A percentile compares a stretch with the other conserved stretches of the same genome.
phyloP scores from a whole-genome alignment of 2,797 vertebrate species.

The Macroramphosus scolopax region DNA sequence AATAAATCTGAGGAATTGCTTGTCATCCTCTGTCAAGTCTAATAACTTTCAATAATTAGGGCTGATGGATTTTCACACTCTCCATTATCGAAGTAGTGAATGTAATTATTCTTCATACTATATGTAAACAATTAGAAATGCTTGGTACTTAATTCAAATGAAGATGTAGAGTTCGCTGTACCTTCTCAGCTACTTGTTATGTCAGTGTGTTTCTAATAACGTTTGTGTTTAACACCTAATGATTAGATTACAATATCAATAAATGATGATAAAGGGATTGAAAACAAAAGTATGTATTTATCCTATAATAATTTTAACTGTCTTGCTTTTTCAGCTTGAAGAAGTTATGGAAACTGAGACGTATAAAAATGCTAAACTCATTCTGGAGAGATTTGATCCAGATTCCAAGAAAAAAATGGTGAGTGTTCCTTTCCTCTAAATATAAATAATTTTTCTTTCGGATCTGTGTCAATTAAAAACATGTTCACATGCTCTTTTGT shows the following conservation, averaged over 20 bases:
- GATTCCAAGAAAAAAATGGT: conserved; percentile 90
- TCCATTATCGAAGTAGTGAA: conserved; percentile 99
- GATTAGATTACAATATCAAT: conserved; percentile 28
- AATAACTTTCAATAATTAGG: conserved; percentile 99
- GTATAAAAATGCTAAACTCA: conserved; percentile 97
- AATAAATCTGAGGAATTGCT: conserved; percentile 99
- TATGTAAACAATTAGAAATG: conserved; percentile 95
- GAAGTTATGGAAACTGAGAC: conserved; percentile 99
- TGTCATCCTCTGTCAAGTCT: conserved; percentile 99
- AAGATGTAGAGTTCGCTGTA: conserved; percentile 66
- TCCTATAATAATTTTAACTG: conserved; percentile 7
- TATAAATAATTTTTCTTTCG: neutral
- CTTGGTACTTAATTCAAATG: conserved; percentile 87
- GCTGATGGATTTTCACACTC: conserved; percentile 99
- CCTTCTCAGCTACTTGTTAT: conserved; percentile 23
- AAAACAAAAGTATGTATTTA: no score
- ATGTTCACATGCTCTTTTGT: conserved; percentile 30
- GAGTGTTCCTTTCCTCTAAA: conserved; percentile 40
- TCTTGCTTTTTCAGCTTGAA: conserved; percentile 84
- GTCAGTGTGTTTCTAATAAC: conserved; percentile 22
- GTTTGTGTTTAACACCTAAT: conserved; percentile 21
- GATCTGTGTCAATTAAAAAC: conserved; percentile 1
- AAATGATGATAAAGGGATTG: conserved; percentile 20
- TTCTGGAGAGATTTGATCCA: conserved; percentile 97
- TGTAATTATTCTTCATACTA: conserved; percentile 99